phyloP scores from a whole-genome alignment of 64 coral and sea anemone genomes.

The Actinia equina region DNA sequence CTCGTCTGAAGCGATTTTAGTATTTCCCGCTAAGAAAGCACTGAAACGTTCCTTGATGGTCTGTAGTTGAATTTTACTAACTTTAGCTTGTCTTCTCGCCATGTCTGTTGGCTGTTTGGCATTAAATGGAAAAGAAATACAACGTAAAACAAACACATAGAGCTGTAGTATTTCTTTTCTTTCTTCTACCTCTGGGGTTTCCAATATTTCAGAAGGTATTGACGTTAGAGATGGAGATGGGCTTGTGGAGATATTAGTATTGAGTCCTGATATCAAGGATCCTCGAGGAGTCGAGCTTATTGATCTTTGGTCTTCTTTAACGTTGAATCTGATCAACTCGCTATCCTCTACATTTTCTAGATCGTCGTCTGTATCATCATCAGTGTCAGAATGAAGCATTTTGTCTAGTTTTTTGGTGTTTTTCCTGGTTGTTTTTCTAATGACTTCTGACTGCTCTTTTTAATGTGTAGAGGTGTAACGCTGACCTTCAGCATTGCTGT shows the following conservation, averaged over 20 bases:
- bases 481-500: conserved; percentile 6
- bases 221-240: conserved; percentile 65
- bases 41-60: conserved; percentile 82
- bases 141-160: conserved; percentile 90
- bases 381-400: neutral
- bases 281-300: neutral
- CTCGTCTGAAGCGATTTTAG: conserved; percentile 76
- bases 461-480: neutral
- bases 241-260: conserved; percentile 1
- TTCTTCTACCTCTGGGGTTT: conserved; percentile 71
- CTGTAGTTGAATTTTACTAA: conserved; percentile 70
- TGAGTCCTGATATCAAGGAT: conserved; percentile 9
- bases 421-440: neutral
- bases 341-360: neutral
- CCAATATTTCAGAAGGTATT: conserved; percentile 41
- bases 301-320: neutral
- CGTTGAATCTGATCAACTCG: neutral
- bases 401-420: neutral
- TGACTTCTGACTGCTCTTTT: neutral
- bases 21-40: conserved; percentile 75
- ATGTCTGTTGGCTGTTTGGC: conserved; percentile 94
- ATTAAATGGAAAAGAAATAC: conserved; percentile 89
- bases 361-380: neutral
- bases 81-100: conserved; percentile 72
- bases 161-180: conserved; percentile 78